A percentile compares a stretch with the other conserved stretches of the same genome.
These are phyloP conservation scores for Lithodes maja DNA, from an alignment of 2,888 invertebrate species.

Conservation along the genomic window DNA sequence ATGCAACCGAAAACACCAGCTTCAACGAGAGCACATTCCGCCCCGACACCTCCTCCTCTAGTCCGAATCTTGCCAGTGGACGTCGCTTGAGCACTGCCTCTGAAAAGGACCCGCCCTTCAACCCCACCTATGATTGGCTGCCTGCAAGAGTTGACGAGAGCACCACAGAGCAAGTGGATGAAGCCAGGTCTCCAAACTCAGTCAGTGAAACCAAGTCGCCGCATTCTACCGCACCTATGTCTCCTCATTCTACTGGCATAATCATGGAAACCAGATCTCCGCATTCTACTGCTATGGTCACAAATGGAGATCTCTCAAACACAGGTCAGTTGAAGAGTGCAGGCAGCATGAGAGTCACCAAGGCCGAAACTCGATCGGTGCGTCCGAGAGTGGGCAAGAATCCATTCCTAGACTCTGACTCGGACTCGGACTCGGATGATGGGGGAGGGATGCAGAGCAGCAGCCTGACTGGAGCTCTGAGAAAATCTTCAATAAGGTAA, in stretches of 20 bases:
- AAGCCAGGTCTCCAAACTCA: neutral
- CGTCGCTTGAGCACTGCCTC: neutral
- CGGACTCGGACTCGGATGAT: neutral
- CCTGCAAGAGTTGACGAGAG: slow-evolving; percentile 5
- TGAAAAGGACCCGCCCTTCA: slow-evolving; percentile 24
- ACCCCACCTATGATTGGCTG: slow-evolving; percentile 55
- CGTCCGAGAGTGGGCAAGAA: slow-evolving; percentile 27
- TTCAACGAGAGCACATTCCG: slow-evolving; percentile 45
- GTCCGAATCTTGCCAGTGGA: slow-evolving; percentile 33
- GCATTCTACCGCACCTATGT: neutral
- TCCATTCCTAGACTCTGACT: slow-evolving; percentile 15
- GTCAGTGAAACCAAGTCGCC: neutral
- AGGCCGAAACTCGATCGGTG: neutral
- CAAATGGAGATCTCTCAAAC: neutral
- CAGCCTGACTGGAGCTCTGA: slow-evolving; percentile 27
- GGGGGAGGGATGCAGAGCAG: neutral
- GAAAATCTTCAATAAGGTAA: slow-evolving; percentile 14
- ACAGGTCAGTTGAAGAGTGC: neutral
- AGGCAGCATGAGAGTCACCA: neutral
- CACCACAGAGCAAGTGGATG: neutral
- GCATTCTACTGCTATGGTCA: neutral
- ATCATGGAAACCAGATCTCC: neutral
- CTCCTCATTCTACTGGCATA: neutral
- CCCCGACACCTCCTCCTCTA: slow-evolving; percentile 48
- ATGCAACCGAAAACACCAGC: slow-evolving; percentile 32